Evolutionary conservation across 1,140 invertebrate genomes (phyloP), one percentile per base, ranked within the genome.

Genomic region (Ylistrum balloti): DNA sequence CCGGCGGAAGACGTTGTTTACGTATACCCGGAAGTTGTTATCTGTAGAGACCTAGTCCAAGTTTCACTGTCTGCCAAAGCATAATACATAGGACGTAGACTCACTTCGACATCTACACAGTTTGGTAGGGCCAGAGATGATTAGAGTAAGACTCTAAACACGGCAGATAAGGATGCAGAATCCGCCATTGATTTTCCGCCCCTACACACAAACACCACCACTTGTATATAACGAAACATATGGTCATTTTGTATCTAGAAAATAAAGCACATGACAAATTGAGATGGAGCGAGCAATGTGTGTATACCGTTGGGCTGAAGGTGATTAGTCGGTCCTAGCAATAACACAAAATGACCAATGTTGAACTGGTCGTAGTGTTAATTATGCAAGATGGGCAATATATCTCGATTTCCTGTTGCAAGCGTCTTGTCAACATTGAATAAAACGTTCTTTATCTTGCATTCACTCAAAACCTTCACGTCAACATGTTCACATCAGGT

Each of bases 231-330:
- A 74, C 56, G 3, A 74, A 28, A 22, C 56, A 74, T 74, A 74
- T 74, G 56, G 56, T 74, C 56, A 74, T 74, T 74, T 74, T 28
- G 56, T 74, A 74, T 28, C 56, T n/a, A 74, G 56, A 74, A 74
- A 74, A 74, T 74, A n/a, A n/a, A 74, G 56, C 22, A 74, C 22
- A 28, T 74, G 56, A 74, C 56, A 74, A 74, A 74, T 74, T 74
- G 56, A 74, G 56, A 74, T 74, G 3, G 56, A 74, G 56, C n/a
- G n/a, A n/a, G 56, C 56, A 74, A 74, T 74, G 56, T 74, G 56
- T 74, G 56, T 15, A 20, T 5, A 28, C 22, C 9, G 22, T 9
- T 5, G 22, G 56, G 2, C 5, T 74, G 13, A 7, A 7, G 35
- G 35, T 38, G 56, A 74, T 74, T 74, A 74, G 56, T 74, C 28